These are phyloP conservation scores for Petrocephalus sullivani DNA, from an alignment of 2,797 vertebrate species.

Conservation along the genomic window DNA sequence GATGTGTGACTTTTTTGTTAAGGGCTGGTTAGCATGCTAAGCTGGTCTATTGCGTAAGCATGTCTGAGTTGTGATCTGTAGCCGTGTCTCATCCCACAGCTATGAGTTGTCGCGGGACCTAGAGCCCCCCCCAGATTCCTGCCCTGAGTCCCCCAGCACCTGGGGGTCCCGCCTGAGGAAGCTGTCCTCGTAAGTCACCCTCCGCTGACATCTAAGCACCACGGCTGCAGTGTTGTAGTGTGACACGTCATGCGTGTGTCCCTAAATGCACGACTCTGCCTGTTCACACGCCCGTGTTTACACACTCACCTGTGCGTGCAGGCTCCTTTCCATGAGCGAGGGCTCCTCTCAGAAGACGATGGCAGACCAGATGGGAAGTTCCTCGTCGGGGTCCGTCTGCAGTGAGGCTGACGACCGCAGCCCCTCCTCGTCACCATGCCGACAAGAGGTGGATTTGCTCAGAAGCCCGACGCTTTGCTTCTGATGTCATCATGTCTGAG, in stretches of 20 bases:
- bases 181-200: conserved; percentile 66
- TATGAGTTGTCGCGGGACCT: conserved; percentile 74
- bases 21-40: not conserved
- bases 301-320: conserved; percentile 31
- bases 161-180: conserved; percentile 72
- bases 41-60: not conserved
- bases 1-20: not conserved
- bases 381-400: conserved; percentile 65
- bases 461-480: not conserved
- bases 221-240: not conserved
- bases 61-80: not conserved
- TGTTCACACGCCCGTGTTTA: conserved; percentile 18
- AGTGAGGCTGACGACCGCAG: conserved; percentile 63
- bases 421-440: conserved; percentile 42
- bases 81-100: conserved; percentile 46
- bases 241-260: not conserved
- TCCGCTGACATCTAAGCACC: not conserved
- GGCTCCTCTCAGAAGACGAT: conserved; percentile 51
- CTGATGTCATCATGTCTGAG: not conserved
- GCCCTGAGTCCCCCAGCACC: conserved; percentile 68
- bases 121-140: conserved; percentile 77
- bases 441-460: conserved; percentile 49
- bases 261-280: conserved; percentile 11
- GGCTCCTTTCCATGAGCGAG: conserved; percentile 58
- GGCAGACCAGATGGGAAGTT: conserved; percentile 64